Conservation (phyloP, 2,888 invertebrate species). For the Agriopis leucophaearia region DNA sequence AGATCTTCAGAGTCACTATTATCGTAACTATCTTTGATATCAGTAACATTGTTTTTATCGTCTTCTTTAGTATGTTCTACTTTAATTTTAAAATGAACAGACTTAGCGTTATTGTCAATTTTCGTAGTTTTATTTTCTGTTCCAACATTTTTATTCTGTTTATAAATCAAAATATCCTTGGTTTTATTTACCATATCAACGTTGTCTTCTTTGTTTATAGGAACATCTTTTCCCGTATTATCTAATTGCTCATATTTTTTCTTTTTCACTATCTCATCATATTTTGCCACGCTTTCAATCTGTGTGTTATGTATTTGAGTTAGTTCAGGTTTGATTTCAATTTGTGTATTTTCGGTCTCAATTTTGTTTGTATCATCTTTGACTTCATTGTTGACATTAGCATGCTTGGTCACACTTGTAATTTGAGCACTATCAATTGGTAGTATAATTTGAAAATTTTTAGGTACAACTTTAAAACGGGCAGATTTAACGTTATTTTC, state of each 20-base stretch:
- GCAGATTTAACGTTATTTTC: slow-evolving; percentile 8
- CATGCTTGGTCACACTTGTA: not conserved
- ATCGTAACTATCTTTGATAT: not conserved
- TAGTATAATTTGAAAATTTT: not conserved
- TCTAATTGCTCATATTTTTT: slow-evolving; percentile 2
- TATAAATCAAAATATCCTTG: not conserved
- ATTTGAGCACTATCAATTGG: not conserved
- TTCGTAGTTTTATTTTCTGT: not conserved
- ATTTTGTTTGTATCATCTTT: not conserved
- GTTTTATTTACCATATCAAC: not conserved
- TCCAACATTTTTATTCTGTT: not conserved
- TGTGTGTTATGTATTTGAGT: no score
- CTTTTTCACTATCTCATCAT: slow-evolving; percentile 10
- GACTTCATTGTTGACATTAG: not conserved
- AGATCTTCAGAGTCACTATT: slow-evolving; percentile 2
- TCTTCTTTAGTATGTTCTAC: not conserved
- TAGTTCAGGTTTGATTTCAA: not conserved
- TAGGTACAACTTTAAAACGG: slow-evolving; percentile 8
- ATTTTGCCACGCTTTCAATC: slow-evolving; percentile 1
- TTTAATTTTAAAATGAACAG: not conserved
- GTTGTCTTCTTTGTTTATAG: not conserved
- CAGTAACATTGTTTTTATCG: not conserved
- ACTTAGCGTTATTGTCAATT: not conserved
- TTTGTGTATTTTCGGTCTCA: not conserved
- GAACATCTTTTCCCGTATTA: not conserved